These are phyloP conservation scores for Amphipoea oculea DNA, from an alignment of 2,888 invertebrate genomes.

Conservation along the genomic window DNA sequence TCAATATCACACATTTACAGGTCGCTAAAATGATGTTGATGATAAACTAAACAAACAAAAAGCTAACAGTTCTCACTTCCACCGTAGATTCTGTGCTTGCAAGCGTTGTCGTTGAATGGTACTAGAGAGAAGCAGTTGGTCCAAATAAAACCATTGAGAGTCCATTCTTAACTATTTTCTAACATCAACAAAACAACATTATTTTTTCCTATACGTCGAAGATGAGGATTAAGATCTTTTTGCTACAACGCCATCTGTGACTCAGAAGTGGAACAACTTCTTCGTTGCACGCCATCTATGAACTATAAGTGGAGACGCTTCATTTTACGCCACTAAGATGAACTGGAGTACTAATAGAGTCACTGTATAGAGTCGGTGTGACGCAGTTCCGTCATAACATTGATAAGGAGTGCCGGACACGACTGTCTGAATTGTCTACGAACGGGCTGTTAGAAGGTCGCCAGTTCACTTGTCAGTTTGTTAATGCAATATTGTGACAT, in stretches of 20 bases:
- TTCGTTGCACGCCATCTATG: slow-evolving; percentile 1
- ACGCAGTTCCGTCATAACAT: background rate
- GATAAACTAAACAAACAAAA: background rate
- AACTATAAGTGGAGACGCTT: background rate
- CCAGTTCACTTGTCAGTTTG: background rate
- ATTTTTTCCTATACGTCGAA: background rate
- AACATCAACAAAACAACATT: background rate
- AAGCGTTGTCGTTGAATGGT: too few species aligned
- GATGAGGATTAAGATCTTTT: background rate
- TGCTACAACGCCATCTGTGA: slow-evolving; percentile 21
- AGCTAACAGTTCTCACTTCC: background rate
- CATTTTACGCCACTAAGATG: too few species aligned
- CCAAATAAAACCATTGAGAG: slow-evolving; percentile 1
- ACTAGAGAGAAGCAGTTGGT: background rate
- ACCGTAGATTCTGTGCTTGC: too few species aligned
- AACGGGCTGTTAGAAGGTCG: background rate
- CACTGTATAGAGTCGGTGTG: background rate
- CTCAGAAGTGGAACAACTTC: slow-evolving; percentile 14
- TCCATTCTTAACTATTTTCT: background rate
- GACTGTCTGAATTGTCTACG: background rate
- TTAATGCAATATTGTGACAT: background rate
- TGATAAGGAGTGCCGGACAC: background rate
- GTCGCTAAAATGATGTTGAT: slow-evolving; percentile 3
- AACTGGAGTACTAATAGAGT: background rate
- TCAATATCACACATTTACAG: slow-evolving; percentile 45